Evolutionary conservation across 2,797 vertebrate species (phyloP).

Genomic region (Holocentrus rufus): DNA sequence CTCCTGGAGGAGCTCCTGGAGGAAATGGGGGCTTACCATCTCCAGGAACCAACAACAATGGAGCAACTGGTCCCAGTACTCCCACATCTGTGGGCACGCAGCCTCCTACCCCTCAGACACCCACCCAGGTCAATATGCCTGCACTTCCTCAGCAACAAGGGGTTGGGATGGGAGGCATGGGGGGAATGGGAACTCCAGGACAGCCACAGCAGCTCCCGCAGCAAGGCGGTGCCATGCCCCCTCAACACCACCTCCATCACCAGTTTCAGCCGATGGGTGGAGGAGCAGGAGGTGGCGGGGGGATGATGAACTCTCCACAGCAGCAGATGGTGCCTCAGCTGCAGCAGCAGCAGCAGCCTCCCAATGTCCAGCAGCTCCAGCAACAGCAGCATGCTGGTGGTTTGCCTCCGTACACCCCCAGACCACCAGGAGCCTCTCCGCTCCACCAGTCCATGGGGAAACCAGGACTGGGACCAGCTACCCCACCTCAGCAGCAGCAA

Average conservation of each 20-base stretch:
- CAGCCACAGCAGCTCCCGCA: constrained; percentile 76
- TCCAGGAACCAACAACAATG: constrained; percentile 78
- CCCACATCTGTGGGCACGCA: constrained; percentile 91
- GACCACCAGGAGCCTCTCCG: constrained; percentile 81
- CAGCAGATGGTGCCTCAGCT: constrained; percentile 77
- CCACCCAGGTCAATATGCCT: constrained; percentile 79
- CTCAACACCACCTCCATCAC: constrained; percentile 81
- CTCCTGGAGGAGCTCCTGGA: constrained; percentile 73
- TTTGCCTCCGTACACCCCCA: constrained; percentile 83
- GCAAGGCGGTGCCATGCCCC: constrained; percentile 68
- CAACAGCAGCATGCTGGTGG: constrained; percentile 84
- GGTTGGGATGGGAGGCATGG: constrained; percentile 78
- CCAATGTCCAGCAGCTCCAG: constrained; percentile 85
- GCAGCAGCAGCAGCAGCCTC: constrained; percentile 80
- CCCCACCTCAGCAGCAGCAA: constrained; percentile 87
- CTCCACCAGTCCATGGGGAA: constrained; percentile 90
- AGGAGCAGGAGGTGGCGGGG: constrained; percentile 59
- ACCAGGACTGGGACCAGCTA: constrained; percentile 87
- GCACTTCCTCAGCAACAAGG: constrained; percentile 72
- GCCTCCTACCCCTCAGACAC: constrained; percentile 91
- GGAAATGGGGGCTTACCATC: constrained; percentile 83
- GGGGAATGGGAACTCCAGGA: constrained; percentile 74
- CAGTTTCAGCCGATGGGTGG: constrained; percentile 76
- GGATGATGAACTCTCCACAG: constrained; percentile 82
- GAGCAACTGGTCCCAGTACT: constrained; percentile 81